phyloP scores from a whole-genome alignment of 1,140 invertebrate species.

The Pseudomyrmex gracilis region DNA sequence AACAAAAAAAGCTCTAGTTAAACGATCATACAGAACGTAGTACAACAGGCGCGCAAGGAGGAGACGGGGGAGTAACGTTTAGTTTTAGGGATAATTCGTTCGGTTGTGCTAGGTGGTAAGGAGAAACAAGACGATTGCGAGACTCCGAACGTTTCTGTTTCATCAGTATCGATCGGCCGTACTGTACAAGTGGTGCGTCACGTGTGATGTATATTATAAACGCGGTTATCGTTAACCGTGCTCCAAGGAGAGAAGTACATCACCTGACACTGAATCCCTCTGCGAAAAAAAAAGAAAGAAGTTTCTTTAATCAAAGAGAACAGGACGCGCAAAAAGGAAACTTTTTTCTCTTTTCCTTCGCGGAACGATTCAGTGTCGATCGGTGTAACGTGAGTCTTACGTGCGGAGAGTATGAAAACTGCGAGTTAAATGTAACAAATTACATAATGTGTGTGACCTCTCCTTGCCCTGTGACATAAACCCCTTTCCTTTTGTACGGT shows the following conservation, averaged over 20 bases:
- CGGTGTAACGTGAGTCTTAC: neutral
- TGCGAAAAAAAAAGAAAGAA: no score
- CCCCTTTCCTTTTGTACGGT: constrained; percentile 49
- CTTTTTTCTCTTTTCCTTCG: no score
- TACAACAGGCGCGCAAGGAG: constrained; percentile 41
- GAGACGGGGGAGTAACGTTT: constrained; percentile 11
- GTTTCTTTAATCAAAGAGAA: no score
- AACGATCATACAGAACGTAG: constrained; percentile 57
- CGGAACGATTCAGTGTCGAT: no score
- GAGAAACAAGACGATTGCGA: constrained; percentile 40
- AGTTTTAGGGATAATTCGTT: constrained; percentile 55
- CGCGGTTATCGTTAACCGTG: constrained; percentile 30
- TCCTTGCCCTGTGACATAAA: constrained; percentile 30
- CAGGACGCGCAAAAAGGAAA: no score
- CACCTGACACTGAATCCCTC: no score
- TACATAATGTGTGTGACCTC: constrained; percentile 35
- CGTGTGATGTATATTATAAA: neutral
- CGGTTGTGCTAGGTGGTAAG: constrained; percentile 61
- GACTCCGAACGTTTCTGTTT: constrained; percentile 30
- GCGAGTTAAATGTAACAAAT: neutral
- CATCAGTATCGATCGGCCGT: constrained; percentile 65
- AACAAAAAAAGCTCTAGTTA: constrained; percentile 25
- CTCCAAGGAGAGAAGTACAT: neutral
- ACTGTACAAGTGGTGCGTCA: constrained; percentile 62
- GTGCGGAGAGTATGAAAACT: neutral